Evolutionary conservation across 2,797 vertebrate species (phyloP).

Genomic region (Lepidocolaptes lacrymiger): DNA sequence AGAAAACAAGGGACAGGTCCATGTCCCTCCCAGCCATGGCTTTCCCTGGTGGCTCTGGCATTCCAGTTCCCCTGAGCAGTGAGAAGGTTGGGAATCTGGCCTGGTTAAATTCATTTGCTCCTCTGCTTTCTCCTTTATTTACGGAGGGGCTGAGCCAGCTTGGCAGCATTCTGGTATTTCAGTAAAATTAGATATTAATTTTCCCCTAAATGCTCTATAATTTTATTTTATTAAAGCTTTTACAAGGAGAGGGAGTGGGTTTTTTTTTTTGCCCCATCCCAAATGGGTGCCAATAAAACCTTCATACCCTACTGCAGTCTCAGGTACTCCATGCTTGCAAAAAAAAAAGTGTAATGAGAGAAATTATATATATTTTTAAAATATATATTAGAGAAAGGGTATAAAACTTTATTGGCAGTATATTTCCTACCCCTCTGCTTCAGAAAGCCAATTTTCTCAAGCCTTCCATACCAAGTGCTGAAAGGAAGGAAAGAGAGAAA

Average conservation of each 20-base stretch:
- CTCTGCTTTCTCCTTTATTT: not conserved
- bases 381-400: not conserved
- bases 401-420: constrained; percentile 14
- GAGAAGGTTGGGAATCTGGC: not conserved
- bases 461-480: not conserved
- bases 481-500: not conserved
- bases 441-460: not conserved
- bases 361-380: not conserved
- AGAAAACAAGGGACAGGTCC: too few species aligned
- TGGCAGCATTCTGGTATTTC: not conserved
- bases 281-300: constrained; percentile 23
- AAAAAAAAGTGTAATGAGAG: not conserved
- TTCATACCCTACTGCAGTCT: not conserved
- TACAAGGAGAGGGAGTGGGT: not conserved
- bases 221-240: constrained; percentile 57
- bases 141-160: not conserved
- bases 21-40: not conserved
- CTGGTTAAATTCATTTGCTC: not conserved
- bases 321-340: not conserved
- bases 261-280: not conserved
- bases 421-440: not conserved
- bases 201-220: constrained; percentile 26
- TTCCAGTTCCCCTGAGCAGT: not conserved
- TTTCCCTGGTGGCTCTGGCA: not conserved
- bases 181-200: constrained; percentile 43